A percentile compares a stretch with the other conserved stretches of the same genome.
These are phyloP conservation scores for Mormyrus proboscirostris DNA, from an alignment of 2,797 vertebrate genomes.

Conservation along the genomic window DNA sequence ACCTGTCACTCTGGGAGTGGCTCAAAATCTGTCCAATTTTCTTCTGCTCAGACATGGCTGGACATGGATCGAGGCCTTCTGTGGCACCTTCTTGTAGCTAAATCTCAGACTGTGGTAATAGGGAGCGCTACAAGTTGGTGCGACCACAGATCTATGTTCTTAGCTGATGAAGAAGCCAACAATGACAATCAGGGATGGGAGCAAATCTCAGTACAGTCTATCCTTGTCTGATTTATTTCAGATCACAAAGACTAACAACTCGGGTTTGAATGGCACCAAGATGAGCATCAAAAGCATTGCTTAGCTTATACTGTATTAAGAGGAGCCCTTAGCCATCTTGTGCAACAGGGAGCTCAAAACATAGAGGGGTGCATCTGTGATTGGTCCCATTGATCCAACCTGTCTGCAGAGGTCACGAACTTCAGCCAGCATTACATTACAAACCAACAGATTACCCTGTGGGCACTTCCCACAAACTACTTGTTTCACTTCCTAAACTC, in stretches of 20 bases:
- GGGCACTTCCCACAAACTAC: background rate
- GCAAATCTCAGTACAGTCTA: background rate
- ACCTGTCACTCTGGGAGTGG: background rate
- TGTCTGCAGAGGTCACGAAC: background rate
- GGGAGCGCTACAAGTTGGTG: background rate
- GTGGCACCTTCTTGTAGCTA: background rate
- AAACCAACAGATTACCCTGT: background rate
- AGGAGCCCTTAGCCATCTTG: background rate
- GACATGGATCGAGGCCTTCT: background rate
- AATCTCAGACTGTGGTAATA: background rate
- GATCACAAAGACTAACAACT: background rate
- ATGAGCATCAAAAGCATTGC: background rate
- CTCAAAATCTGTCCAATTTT: background rate
- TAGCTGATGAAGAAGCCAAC: background rate
- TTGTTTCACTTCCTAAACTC: background rate
- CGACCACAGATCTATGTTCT: background rate
- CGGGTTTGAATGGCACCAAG: background rate
- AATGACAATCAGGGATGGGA: background rate
- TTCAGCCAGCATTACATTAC: background rate
- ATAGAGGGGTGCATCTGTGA: background rate
- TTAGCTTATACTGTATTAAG: background rate
- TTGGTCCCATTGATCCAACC: background rate
- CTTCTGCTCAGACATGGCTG: background rate
- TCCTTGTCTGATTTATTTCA: background rate
- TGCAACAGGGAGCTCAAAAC: background rate